Evolutionary conservation across 2,888 invertebrate genomes (phyloP).

Genomic region (Andrena marginata): DNA sequence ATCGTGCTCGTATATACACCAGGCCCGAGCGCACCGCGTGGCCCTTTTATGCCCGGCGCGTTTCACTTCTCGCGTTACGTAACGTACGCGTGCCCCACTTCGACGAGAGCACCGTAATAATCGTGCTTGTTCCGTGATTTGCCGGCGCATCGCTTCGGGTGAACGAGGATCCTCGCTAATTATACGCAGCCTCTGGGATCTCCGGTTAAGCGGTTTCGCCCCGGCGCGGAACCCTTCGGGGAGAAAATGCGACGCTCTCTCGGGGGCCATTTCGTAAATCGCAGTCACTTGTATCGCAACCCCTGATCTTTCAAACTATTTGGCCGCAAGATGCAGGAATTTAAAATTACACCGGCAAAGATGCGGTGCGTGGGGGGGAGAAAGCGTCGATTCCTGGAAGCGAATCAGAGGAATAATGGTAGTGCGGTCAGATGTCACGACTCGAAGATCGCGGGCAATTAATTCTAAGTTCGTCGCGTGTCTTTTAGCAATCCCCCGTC

Average conservation of each 20-base stretch:
- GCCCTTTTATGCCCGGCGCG: conserved; percentile 16
- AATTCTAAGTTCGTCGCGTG: background rate
- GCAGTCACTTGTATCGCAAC: background rate
- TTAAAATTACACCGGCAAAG: background rate
- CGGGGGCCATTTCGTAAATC: too few species aligned
- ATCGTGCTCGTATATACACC: background rate
- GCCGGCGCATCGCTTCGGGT: background rate
- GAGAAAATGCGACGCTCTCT: background rate
- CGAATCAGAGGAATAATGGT: background rate
- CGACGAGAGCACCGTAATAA: conserved; percentile 6
- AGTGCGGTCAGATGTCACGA: background rate
- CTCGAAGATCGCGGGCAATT: background rate
- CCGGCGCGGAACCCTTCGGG: background rate
- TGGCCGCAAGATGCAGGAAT: background rate
- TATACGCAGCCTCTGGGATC: background rate
- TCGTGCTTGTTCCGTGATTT: conserved; percentile 14
- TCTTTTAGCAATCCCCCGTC: background rate
- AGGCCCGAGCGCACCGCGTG: background rate
- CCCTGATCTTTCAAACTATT: background rate
- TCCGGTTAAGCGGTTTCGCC: background rate
- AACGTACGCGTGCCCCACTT: conserved; percentile 22
- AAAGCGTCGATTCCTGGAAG: background rate
- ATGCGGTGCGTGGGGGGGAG: background rate
- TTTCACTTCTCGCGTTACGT: conserved; percentile 23
- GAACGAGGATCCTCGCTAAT: background rate